These are phyloP conservation scores for Ophthalmolycus amberensis DNA, from an alignment of 2,113 vertebrate genomes.

Conservation along the genomic window DNA sequence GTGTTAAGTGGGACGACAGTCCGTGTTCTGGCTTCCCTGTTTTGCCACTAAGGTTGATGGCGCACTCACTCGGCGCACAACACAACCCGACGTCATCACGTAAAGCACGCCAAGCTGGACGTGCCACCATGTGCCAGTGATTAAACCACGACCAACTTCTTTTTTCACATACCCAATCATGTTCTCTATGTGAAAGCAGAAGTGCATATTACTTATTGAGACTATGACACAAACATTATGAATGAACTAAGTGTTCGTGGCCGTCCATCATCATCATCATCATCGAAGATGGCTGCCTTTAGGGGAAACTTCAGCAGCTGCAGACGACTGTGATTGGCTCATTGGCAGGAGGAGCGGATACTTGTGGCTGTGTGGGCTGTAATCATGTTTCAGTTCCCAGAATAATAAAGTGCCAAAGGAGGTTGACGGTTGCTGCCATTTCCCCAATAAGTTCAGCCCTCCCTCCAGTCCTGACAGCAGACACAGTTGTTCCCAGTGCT, in stretches of 20 bases:
- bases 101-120: neutral
- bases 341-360: conserved; percentile 23
- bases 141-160: rapidly evolving
- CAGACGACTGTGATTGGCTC: conserved; percentile 54
- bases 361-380: neutral
- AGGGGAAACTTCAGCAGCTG: neutral
- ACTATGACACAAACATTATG: neutral
- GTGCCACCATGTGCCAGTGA: neutral
- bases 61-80: conserved; percentile 20
- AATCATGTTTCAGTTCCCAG: conserved; percentile 9
- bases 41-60: neutral
- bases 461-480: neutral
- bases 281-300: conserved; percentile 14
- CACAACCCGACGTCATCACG: conserved; percentile 61
- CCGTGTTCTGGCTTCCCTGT: neutral
- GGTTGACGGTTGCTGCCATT: neutral
- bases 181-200: neutral
- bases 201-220: neutral
- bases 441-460: neutral
- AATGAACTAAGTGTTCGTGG: neutral
- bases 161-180: rapidly evolving
- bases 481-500: neutral
- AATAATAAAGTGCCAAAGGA: conserved; percentile 21
- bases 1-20: neutral
- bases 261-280: neutral